Base-by-base conservation (phyloP, 2,888 invertebrate species). In the Melikaiella ostensackeni region DNA sequence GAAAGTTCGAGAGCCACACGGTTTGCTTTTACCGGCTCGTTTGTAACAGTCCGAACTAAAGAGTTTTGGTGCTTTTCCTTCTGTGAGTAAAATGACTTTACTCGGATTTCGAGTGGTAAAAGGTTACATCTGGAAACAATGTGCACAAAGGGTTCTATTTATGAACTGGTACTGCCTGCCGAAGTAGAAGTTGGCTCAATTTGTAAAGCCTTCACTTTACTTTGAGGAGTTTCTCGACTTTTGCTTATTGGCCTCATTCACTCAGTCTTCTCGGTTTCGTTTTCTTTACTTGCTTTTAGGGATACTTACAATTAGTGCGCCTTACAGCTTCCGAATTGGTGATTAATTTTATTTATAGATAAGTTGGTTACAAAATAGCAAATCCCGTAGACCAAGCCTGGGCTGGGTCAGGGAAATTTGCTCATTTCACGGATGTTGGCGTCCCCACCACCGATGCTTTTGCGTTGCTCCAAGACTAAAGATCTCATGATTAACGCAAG, bases 81-180 rank as follows among this genome's bases (percentile, higher is more conserved):
- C n/a, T 30, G 19, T 2, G 50, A 70, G 70, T 70, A 30, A 70
- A 50, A 70, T 70, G 70, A 50, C 50, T 70, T 70, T 70, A 70
- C 70, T 70, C 70, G 70, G 30, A 30, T 70, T 70, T 70, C 70
- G 70, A 33, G 50, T 50, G 50, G 70, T 70, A 70, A 70, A 70
- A 70, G 70, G 50, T 70, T 70, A 70, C 70, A 70, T 70, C 70
- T 70, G 70, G 70, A 70, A 70, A 70, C 70, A 50, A 70, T 50
- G 70, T 70, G 70, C 30, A 70, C 70, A 70, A 70, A 70, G 70
- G 30, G 50, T 70, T 70, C 70, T 70, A 70, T 70, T 70, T 70
- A 70, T 70, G 70, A 70, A 70, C 70, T 70, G 70, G 70, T 50
- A 70, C 70, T 70, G 50, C 46, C 50, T 70, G 70, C 50, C 70